Conservation (phyloP, 2,888 invertebrate genomes). For the Hypercompe scribonia region DNA sequence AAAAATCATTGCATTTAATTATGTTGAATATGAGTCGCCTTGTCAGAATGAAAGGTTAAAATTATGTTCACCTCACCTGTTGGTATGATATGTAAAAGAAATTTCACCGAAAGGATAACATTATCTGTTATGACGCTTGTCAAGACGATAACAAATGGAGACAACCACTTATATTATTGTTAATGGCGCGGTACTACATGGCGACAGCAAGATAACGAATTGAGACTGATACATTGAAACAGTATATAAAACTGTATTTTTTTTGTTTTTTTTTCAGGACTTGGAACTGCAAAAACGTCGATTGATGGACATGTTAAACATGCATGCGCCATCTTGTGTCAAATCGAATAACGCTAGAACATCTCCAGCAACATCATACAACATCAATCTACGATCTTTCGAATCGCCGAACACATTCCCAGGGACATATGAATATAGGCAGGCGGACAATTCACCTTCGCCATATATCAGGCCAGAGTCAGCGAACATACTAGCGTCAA, state of each 20-base stretch:
- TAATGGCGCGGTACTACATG: constrained; percentile 42
- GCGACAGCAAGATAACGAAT: constrained; percentile 46
- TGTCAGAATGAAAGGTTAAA: background rate
- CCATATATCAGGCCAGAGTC: constrained; percentile 85
- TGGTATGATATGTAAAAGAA: constrained; percentile 20
- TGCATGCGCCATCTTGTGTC: constrained; percentile 91
- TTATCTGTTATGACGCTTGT: constrained; percentile 53
- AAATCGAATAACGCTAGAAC: constrained; percentile 80
- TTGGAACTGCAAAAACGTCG: constrained; percentile 92
- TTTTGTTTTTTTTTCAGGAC: constrained; percentile 85
- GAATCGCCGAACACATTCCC: constrained; percentile 82
- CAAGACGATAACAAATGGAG: constrained; percentile 51
- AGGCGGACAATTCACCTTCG: constrained; percentile 63
- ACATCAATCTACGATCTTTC: constrained; percentile 74
- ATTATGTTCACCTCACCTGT: background rate
- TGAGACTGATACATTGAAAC: constrained; percentile 5
- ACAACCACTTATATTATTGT: constrained; percentile 54
- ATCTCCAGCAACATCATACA: constrained; percentile 78
- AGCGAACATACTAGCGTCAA: constrained; percentile 82
- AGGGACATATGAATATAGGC: constrained; percentile 66
- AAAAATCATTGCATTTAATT: background rate
- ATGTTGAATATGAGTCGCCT: background rate
- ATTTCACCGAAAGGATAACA: constrained; percentile 35
- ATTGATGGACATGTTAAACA: constrained; percentile 92
- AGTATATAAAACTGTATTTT: constrained; percentile 11